phyloP scores from a whole-genome alignment of 2,888 invertebrate genomes.

The Drosophila helvetica region DNA sequence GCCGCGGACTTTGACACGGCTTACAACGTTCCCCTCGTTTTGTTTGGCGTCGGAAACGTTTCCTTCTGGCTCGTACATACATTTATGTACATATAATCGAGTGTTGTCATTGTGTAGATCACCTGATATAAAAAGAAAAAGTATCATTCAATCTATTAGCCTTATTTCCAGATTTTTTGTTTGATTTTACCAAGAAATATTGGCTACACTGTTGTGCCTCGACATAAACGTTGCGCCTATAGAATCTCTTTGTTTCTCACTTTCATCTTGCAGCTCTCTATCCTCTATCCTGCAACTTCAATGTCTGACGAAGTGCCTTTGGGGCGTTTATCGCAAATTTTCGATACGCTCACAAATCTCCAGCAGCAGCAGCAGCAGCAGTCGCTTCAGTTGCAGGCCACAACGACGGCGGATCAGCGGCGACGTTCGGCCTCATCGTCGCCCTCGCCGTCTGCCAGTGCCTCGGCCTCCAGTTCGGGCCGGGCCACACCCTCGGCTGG shows the following conservation, averaged over 20 bases:
- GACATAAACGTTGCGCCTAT: background rate
- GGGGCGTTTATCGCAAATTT: slow-evolving; percentile 91
- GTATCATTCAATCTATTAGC: no score
- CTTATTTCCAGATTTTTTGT: no score
- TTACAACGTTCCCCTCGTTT: no score
- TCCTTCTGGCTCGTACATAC: no score
- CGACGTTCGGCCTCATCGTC: slow-evolving; percentile 71
- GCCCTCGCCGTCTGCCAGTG: slow-evolving; percentile 70
- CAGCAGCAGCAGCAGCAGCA: slow-evolving; percentile 87
- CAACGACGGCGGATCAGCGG: slow-evolving; percentile 84
- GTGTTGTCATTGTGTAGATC: no score
- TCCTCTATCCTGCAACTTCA: slow-evolving; percentile 56
- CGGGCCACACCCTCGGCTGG: slow-evolving; percentile 76
- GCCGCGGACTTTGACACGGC: no score
- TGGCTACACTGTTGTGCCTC: no score
- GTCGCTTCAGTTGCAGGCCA: slow-evolving; percentile 87
- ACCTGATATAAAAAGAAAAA: no score
- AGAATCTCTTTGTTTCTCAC: background rate
- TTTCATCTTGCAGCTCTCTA: background rate
- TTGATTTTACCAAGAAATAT: no score
- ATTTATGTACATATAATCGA: no score
- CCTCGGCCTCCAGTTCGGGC: slow-evolving; percentile 63
- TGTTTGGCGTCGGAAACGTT: no score
- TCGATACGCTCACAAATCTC: slow-evolving; percentile 91
- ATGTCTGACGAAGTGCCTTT: slow-evolving; percentile 88